Conservation (phyloP, 2,888 invertebrate species). For the Pyrochroa serraticornis region DNA sequence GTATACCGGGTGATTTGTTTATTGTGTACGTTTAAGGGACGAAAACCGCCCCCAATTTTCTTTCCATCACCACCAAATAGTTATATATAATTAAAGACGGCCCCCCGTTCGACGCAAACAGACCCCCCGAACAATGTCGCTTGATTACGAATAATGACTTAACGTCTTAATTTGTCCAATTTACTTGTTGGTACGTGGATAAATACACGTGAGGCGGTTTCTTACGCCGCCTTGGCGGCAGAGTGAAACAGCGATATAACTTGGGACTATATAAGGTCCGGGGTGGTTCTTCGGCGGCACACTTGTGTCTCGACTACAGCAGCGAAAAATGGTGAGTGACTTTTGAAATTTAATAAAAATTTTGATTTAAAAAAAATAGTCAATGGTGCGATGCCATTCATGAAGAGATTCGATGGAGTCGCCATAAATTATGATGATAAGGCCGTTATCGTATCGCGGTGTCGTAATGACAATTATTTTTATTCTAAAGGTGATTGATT, state of each 20-base stretch:
- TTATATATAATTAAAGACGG: not conserved
- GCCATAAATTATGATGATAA: no score
- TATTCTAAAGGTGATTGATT: no score
- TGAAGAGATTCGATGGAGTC: no score
- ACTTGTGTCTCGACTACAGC: conserved; percentile 12
- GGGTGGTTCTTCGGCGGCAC: conserved; percentile 15
- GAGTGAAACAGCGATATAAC: conserved; percentile 14
- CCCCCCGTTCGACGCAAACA: no score
- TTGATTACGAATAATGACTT: conserved; percentile 25
- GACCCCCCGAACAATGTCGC: conserved; percentile 15
- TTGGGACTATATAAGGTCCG: conserved; percentile 15
- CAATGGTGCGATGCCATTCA: no score
- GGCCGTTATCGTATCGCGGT: no score
- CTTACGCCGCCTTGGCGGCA: conserved; percentile 5
- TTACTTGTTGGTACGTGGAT: conserved; percentile 24
- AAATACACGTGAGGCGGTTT: conserved; percentile 16
- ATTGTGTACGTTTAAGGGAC: no score
- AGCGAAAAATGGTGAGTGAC: conserved; percentile 21
- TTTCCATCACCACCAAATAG: no score
- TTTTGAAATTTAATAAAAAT: not conserved
- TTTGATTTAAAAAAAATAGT: no score
- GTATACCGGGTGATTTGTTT: no score
- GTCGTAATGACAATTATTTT: no score
- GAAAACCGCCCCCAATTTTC: no score
- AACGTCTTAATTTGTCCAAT: conserved; percentile 28